phyloP scores from a whole-genome alignment of 2,797 vertebrate genomes.

The Lagocephalus sceleratus region DNA sequence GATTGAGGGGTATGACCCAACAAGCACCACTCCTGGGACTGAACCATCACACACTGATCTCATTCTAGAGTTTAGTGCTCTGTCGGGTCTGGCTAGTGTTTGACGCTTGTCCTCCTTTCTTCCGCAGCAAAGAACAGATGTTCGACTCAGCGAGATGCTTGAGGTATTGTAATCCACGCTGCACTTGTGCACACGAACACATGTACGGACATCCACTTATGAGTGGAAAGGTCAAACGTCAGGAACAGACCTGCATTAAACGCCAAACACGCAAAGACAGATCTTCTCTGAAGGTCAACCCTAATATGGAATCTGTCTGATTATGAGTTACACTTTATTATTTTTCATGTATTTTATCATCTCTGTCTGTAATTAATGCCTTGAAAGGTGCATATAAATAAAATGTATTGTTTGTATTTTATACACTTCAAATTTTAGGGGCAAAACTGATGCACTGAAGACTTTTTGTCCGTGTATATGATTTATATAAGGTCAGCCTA shows the following conservation, averaged over 20 bases:
- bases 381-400: too few relatives aligned
- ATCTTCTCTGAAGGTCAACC: conserved; percentile 28
- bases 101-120: conserved; percentile 15
- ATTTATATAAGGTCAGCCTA: neutral
- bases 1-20: neutral
- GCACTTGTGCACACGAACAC: neutral
- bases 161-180: conserved; percentile 79
- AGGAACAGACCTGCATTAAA: conserved; percentile 15
- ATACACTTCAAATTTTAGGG: too few relatives aligned
- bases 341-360: conserved; percentile 1
- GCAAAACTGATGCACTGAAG: too few relatives aligned
- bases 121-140: conserved; percentile 95
- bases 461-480: neutral
- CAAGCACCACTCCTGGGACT: neutral
- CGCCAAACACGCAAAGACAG: conserved; percentile 20
- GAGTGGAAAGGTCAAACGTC: conserved; percentile 41
- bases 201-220: conserved; percentile 13
- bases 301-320: conserved; percentile 12
- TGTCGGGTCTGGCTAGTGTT: too few relatives aligned
- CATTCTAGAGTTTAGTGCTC: neutral
- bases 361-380: neutral
- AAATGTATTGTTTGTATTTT: too few relatives aligned
- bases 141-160: conserved; percentile 96
- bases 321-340: conserved; percentile 3
- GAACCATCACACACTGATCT: neutral